phyloP scores from a whole-genome alignment of 2,888 invertebrate species.

The Pseudococcus viburni region DNA sequence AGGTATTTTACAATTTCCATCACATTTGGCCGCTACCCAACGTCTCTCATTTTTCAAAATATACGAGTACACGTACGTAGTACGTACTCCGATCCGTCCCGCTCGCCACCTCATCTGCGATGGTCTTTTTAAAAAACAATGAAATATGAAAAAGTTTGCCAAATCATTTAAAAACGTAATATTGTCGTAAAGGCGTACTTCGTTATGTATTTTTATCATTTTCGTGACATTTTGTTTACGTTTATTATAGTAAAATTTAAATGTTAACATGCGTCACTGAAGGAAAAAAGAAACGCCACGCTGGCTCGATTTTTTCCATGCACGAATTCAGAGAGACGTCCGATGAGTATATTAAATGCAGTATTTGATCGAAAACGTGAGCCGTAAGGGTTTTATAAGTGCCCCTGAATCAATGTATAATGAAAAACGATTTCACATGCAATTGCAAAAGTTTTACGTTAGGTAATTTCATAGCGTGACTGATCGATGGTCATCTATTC shows the following conservation, averaged over 20 bases:
- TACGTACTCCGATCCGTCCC: background rate
- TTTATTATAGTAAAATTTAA: constrained; percentile 30
- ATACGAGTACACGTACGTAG: background rate
- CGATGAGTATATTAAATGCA: too few species aligned
- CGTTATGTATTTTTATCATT: constrained; percentile 20
- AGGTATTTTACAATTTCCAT: constrained; percentile 29
- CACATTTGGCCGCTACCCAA: constrained; percentile 29
- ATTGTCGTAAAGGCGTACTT: constrained; percentile 21
- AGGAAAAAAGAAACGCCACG: background rate
- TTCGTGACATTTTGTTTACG: constrained; percentile 42
- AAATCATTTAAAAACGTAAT: constrained; percentile 17
- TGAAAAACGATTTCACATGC: too few species aligned
- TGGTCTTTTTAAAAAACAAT: constrained; percentile 25
- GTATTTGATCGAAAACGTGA: too few species aligned
- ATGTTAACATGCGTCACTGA: constrained; percentile 20
- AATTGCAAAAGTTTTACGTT: too few species aligned
- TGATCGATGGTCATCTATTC: too few species aligned
- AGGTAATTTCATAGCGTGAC: too few species aligned
- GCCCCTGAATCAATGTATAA: too few species aligned
- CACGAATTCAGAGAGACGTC: too few species aligned
- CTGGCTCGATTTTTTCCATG: background rate
- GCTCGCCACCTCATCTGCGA: background rate
- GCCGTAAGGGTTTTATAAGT: too few species aligned
- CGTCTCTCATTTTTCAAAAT: constrained; percentile 35
- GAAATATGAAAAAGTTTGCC: constrained; percentile 35